Evolutionary conservation across 2,888 invertebrate species (phyloP).

Genomic region (Dendrolimus houi): DNA sequence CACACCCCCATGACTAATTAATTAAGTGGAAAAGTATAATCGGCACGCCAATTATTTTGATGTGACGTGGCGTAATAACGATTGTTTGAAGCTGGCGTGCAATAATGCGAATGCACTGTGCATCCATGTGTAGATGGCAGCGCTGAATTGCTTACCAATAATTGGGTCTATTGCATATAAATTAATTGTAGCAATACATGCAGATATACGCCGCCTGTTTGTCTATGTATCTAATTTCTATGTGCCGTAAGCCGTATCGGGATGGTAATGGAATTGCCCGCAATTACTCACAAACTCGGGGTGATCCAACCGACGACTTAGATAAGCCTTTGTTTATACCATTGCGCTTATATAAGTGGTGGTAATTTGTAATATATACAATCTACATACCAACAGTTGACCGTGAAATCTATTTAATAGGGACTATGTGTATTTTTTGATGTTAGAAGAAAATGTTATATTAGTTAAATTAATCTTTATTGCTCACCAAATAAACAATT

Average conservation of each 20-base stretch:
- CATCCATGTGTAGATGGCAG: conserved; percentile 33
- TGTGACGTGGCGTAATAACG: conserved; percentile 25
- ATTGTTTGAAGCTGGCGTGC: conserved; percentile 23
- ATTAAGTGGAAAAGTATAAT: conserved; percentile 15
- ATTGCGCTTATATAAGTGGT: not conserved
- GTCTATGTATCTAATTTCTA: conserved; percentile 28
- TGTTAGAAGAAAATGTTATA: too few relatives aligned
- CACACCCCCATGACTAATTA: not conserved
- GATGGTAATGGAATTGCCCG: conserved; percentile 55
- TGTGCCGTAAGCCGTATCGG: conserved; percentile 32
- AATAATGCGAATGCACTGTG: conserved; percentile 13
- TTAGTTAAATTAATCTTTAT: too few relatives aligned
- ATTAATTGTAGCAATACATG: conserved; percentile 62
- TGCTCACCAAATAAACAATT: too few relatives aligned
- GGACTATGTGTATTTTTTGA: too few relatives aligned
- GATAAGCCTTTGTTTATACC: conserved; percentile 43
- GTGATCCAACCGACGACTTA: conserved; percentile 41
- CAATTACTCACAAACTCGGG: conserved; percentile 59
- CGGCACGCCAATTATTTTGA: conserved; percentile 25
- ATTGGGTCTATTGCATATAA: conserved; percentile 68
- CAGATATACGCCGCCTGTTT: conserved; percentile 42
- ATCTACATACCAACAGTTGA: too few relatives aligned
- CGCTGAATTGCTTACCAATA: conserved; percentile 47
- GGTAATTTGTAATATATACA: not conserved
- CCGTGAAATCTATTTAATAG: too few relatives aligned